Evolutionary conservation across 2,113 vertebrate species (phyloP), one percentile per base, ranked within the genome.

Genomic region (Pollachius pollachius): DNA sequence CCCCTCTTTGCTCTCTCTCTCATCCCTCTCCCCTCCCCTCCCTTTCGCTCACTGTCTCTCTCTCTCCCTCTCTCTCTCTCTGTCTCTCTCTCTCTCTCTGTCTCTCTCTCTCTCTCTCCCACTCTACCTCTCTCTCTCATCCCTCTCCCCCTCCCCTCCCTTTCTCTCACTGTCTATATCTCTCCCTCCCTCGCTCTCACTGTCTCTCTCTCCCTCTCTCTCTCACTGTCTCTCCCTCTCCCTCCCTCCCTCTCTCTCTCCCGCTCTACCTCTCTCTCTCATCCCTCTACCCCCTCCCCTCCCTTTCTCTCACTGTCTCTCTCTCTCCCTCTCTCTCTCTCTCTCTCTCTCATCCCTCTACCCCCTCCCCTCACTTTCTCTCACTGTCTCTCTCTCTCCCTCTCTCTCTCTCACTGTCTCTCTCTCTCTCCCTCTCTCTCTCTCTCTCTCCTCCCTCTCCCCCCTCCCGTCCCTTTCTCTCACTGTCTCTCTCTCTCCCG

Each of bases 181-280:
- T 34, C 64, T 37, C 61, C 4, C 37, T 16, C 52, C 5, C 65
- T 19, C 62, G 59, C 73, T 30, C 60, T 37, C 67, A 23, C 72
- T 72, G 67, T 72, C 58, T 67, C 57, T 75, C 80, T 75, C 73
- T 72, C 66, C 65, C 19, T 64, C 74, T 68, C 68, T 37, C 61
- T 4, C 11, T 48, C 9, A 25, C 6, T 18, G 62, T 41, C 23
- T 64, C 62, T 19, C 54, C 7, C 66, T 21, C 63, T 64, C 19
- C 65, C 27, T 74, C 60, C 77, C 60, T 67, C 67, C 30, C 81
- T 52, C 60, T 37, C 67, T 27, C 73, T 75, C 69, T 70, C 30
- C 66, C 41, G 30, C 17, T 67, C 41, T 16, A 58, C 52, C 74
- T 30, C 60, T 34, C 67, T 27, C 73, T 75, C 69, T 70, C 30